A percentile compares a stretch with the other conserved stretches of the same genome.
phyloP scores from a whole-genome alignment of 2,888 invertebrate genomes.

The Lithophane ornitopus region DNA sequence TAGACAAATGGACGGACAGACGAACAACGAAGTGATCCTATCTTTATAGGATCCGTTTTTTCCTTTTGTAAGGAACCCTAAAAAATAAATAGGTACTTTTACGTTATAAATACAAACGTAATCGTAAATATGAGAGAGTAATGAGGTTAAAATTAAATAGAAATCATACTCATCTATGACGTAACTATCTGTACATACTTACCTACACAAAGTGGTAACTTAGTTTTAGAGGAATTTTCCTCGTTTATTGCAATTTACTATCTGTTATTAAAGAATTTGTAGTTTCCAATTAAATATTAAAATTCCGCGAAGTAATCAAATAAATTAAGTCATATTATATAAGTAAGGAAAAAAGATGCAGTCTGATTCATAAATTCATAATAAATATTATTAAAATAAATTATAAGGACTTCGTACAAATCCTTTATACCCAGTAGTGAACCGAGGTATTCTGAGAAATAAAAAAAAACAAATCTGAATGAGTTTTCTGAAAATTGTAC shows the following conservation, averaged over 20 bases:
- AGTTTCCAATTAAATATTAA: neutral
- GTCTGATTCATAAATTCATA: neutral
- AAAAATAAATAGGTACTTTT: neutral
- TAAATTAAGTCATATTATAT: constrained; percentile 16
- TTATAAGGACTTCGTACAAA: neutral
- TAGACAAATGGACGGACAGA: too few relatives aligned
- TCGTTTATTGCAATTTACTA: neutral
- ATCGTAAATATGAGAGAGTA: neutral
- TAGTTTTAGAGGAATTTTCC: constrained; percentile 11
- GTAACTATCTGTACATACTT: neutral
- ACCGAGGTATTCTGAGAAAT: constrained; percentile 2
- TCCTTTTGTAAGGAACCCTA: too few relatives aligned
- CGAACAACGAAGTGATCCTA: too few relatives aligned
- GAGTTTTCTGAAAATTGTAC: constrained; percentile 1
- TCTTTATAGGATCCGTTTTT: too few relatives aligned
- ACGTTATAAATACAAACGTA: neutral
- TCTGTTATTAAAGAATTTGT: neutral
- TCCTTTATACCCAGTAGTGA: neutral
- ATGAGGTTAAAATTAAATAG: neutral
- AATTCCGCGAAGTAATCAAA: neutral
- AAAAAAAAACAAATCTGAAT: constrained; percentile 2
- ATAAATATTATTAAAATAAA: neutral
- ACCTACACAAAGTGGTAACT: neutral
- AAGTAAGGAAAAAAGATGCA: neutral
- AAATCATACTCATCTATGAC: neutral